Conservation (phyloP, 2,113 vertebrate species). For the Tetraodon nigroviridis region DNA sequence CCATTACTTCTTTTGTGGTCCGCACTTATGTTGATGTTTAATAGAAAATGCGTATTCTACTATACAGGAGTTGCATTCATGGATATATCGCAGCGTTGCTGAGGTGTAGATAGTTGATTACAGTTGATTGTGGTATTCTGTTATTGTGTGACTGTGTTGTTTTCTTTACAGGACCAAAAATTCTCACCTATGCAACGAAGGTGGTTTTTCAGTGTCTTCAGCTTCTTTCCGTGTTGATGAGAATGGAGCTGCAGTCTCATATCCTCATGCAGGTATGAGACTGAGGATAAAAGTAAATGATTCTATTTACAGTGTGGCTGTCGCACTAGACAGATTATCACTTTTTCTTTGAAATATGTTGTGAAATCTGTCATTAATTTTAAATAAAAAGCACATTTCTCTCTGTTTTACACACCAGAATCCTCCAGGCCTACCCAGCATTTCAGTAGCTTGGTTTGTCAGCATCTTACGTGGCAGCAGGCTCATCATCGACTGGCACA, state of each 20-base stretch:
- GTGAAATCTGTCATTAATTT: too few species aligned
- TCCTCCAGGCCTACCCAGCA: slow-evolving; percentile 88
- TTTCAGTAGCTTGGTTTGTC: slow-evolving; percentile 80
- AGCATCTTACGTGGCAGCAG: slow-evolving; percentile 79
- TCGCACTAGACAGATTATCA: too few species aligned
- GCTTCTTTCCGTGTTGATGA: slow-evolving; percentile 77
- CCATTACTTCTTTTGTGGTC: too few species aligned
- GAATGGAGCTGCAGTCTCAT: slow-evolving; percentile 72
- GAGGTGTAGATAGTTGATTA: background rate
- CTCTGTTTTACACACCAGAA: slow-evolving; percentile 73
- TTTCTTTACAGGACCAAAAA: slow-evolving; percentile 76
- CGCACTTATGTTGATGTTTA: too few species aligned
- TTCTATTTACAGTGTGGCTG: background rate
- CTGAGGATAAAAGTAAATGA: background rate
- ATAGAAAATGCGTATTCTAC: too few species aligned
- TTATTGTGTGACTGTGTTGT: background rate
- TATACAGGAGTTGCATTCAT: background rate
- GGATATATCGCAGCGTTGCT: too few species aligned
- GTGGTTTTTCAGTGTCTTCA: slow-evolving; percentile 80
- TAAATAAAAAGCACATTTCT: too few species aligned
- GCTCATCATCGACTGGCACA: slow-evolving; percentile 94
- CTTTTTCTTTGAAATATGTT: background rate
- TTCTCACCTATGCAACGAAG: slow-evolving; percentile 82
- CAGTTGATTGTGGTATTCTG: background rate
- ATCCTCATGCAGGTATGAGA: slow-evolving; percentile 82